Base-by-base conservation (phyloP, 2,113 vertebrate genomes). In the Cephalopterus ornatus region DNA sequence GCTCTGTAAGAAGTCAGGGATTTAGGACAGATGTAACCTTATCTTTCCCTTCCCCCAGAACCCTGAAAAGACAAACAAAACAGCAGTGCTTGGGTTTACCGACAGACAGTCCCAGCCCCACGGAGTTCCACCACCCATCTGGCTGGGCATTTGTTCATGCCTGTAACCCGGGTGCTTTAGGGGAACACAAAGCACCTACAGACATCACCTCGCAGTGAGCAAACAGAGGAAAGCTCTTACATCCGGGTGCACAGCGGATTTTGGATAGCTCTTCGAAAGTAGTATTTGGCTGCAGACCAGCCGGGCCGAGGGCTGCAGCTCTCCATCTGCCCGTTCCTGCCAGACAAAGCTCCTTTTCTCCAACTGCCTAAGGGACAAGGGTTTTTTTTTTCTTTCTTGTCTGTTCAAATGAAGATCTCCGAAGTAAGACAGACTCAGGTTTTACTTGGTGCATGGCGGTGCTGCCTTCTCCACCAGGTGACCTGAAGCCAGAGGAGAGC, bases 311-410 rank as follows among this genome's bases (percentile, higher is more conserved):
- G 85, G 84, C 89, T 70, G 52, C 76, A 88, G 81, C 47, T 80
- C 91, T 86, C 41, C 93, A n/a, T 44, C 91, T 37, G 8, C 53
- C 77, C 52, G 68, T 5, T 37, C 63, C 85, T 83, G 78, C 46
- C 79, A 92, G 50, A 96, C 91, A 96, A 96, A 95, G 52, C 39
- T 42, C 61, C 70, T 55, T 76, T 92, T 95, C 91, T 93, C 66
- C 46, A 67, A 16, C 37, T 84, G 85, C 72, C 72, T 76, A 61
- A 37, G 68, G 49, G 62, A 93, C 1, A 4, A 26, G 66, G 30
- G 8, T 2, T 15, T 27, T 28, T n/a, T 30, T 8, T n/a, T 50
- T 14, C 22, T 50, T 80, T 88, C 75, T 55, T 32, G 26, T 91
- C 87, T 83, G 59, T 90, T 83, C 68, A 78, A 88, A 91, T 73